Evolutionary conservation across 1,140 invertebrate genomes (phyloP).

Genomic region (Drosophila obscura): DNA sequence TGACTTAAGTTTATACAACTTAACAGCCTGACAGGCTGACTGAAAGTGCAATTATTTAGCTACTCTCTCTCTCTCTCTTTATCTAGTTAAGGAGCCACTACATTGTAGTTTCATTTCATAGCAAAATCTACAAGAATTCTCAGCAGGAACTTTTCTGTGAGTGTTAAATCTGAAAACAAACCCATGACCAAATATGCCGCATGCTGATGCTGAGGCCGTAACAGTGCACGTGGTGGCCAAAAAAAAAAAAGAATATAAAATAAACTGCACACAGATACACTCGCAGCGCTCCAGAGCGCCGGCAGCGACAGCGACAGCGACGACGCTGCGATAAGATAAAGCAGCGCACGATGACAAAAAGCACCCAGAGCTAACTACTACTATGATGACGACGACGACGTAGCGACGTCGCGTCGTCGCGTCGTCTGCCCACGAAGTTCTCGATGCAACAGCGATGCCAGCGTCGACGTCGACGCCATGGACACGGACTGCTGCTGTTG

Average conservation of each 20-base stretch:
- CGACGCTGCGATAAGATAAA: constrained; percentile 70
- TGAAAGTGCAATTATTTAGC: no score
- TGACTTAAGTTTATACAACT: no score
- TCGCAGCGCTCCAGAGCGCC: constrained; percentile 28
- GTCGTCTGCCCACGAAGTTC: constrained; percentile 28
- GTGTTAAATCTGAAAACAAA: constrained; percentile 74
- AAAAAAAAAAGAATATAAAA: constrained; percentile 59
- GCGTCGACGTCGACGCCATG: constrained; percentile 23
- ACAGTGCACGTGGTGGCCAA: constrained; percentile 71
- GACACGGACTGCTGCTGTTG: constrained; percentile 15
- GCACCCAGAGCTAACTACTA: constrained; percentile 54
- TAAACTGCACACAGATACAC: constrained; percentile 30
- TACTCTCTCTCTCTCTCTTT: no score
- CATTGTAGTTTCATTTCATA: constrained; percentile 41
- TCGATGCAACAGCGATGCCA: constrained; percentile 17
- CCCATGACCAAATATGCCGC: constrained; percentile 74
- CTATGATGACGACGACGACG: no score
- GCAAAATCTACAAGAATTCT: constrained; percentile 37
- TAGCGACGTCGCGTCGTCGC: constrained; percentile 17
- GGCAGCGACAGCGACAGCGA: constrained; percentile 39
- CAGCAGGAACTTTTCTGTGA: constrained; percentile 67
- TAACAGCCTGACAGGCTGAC: no score
- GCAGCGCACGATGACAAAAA: constrained; percentile 70
- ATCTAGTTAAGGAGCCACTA: constrained; percentile 4
- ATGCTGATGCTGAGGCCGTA: constrained; percentile 61